Conservation (phyloP, 2,797 vertebrate species). For the Poeciliopsis presidionis region DNA sequence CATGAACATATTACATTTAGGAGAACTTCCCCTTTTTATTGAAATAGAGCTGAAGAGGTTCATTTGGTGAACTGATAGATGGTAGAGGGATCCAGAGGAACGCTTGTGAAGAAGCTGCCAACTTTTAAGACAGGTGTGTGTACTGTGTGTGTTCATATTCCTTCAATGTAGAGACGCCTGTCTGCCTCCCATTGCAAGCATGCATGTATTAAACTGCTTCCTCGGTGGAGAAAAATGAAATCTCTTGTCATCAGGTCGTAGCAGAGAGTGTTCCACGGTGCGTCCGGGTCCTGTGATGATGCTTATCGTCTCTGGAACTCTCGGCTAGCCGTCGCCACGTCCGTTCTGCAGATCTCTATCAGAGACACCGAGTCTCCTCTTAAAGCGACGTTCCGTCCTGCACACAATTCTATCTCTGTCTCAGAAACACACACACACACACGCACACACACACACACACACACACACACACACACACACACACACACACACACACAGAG, state of each 20-base stretch:
- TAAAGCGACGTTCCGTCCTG: slow-evolving; percentile 41
- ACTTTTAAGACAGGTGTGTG: slow-evolving; percentile 65
- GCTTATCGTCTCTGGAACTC: slow-evolving; percentile 49
- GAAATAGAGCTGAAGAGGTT: neutral
- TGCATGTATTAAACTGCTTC: neutral
- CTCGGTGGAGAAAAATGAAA: slow-evolving; percentile 43
- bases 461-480: neutral
- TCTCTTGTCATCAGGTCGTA: slow-evolving; percentile 33
- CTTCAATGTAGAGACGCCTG: slow-evolving; percentile 36
- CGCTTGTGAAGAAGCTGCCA: slow-evolving; percentile 66
- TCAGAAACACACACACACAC: slow-evolving; percentile 9
- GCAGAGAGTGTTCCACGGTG: slow-evolving; percentile 20
- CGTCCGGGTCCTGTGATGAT: slow-evolving; percentile 51
- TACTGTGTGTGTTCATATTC: slow-evolving; percentile 11
- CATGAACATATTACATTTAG: neutral
- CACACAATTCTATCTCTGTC: slow-evolving; percentile 69
- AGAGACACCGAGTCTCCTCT: slow-evolving; percentile 60
- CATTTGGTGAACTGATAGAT: slow-evolving; percentile 10
- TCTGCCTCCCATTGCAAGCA: slow-evolving; percentile 19
- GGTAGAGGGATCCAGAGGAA: slow-evolving; percentile 50
- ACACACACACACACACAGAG: no score
- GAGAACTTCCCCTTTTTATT: neutral
- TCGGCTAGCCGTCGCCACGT: slow-evolving; percentile 31
- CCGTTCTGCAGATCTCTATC: slow-evolving; percentile 60
- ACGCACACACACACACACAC: no score